A percentile compares a stretch with the other conserved stretches of the same genome.
Evolutionary conservation across 2,113 vertebrate species (phyloP).

Genomic region (Amphilophus citrinellus): DNA sequence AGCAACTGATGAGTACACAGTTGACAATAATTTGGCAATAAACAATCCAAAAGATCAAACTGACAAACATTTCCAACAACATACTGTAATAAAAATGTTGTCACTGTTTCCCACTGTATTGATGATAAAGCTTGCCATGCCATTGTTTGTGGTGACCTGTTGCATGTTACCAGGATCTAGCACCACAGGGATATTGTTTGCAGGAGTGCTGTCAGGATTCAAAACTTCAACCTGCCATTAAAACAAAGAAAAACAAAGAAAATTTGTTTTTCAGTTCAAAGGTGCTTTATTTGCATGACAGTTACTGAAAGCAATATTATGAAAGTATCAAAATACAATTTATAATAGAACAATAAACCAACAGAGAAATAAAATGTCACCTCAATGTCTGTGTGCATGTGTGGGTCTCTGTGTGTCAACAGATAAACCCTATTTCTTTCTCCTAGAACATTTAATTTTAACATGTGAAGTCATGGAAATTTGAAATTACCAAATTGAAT

Average conservation of each 20-base stretch:
- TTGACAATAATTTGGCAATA: background rate
- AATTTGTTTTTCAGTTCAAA: background rate
- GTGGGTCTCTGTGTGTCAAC: no score
- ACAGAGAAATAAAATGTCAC: no score
- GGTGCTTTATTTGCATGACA: background rate
- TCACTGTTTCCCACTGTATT: slow-evolving; percentile 39
- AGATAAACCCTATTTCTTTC: no score
- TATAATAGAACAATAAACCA: no score
- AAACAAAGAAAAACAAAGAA: background rate
- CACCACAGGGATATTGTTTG: slow-evolving; percentile 50
- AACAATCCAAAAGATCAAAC: background rate
- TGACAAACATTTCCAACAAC: background rate
- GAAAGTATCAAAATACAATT: background rate
- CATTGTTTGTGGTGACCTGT: slow-evolving; percentile 18
- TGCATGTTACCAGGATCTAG: background rate
- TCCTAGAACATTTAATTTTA: background rate
- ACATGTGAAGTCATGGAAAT: background rate
- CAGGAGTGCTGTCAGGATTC: slow-evolving; percentile 81
- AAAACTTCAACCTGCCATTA: slow-evolving; percentile 73
- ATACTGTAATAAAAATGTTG: slow-evolving; percentile 63
- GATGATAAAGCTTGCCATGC: slow-evolving; percentile 67
- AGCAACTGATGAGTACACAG: background rate
- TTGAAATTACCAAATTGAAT: background rate
- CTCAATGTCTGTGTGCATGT: no score
- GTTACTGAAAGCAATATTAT: background rate